Conservation (phyloP, 2,797 vertebrate species). For the Pangasius mekongensis region DNA sequence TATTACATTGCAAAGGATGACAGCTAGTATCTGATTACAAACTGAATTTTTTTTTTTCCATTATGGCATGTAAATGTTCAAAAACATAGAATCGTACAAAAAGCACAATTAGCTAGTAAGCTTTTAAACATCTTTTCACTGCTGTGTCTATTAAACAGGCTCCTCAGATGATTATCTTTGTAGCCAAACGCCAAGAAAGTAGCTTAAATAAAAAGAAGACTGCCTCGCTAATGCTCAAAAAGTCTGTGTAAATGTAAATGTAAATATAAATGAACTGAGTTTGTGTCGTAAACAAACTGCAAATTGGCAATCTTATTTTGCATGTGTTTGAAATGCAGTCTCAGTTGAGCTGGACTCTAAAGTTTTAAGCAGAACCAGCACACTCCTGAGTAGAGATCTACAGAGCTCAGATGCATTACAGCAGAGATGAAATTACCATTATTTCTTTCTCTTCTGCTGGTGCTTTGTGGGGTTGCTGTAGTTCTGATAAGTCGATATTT, state of each 20-base stretch:
- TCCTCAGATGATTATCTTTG: background rate
- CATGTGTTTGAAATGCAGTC: background rate
- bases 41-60: background rate
- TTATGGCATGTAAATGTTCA: background rate
- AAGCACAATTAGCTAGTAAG: background rate
- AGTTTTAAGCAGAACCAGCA: background rate
- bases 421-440: constrained; percentile 15
- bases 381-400: background rate
- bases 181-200: background rate
- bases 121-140: background rate
- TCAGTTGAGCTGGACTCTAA: background rate
- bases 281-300: background rate
- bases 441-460: constrained; percentile 5
- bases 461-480: background rate
- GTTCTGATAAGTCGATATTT: background rate
- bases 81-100: background rate
- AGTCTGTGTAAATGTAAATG: background rate
- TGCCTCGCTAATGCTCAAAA: background rate
- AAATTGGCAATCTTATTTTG: background rate
- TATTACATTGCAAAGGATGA: background rate
- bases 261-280: background rate
- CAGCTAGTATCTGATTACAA: background rate
- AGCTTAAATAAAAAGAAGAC: background rate
- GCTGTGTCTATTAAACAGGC: background rate
- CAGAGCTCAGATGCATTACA: background rate